Percentiles rank a stretch among this genome's conserved stretches.
Evolutionary conservation across 2,113 vertebrate genomes (phyloP).

Genomic region (Chaetorhynchus papuensis): DNA sequence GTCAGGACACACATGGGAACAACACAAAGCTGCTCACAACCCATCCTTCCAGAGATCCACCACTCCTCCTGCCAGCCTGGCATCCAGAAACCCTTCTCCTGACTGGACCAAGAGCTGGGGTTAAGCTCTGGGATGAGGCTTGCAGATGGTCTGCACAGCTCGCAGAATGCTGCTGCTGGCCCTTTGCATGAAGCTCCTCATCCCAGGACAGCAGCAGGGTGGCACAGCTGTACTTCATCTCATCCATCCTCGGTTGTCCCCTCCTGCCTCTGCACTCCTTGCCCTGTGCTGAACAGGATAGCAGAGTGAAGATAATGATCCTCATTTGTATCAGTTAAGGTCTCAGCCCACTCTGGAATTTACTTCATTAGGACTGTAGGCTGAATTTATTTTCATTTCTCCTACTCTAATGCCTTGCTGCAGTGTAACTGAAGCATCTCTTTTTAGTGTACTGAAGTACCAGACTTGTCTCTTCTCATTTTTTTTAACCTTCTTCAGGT

Average conservation of each 20-base stretch:
- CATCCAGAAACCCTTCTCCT: background rate
- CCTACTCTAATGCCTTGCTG: constrained; percentile 2
- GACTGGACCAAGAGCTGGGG: background rate
- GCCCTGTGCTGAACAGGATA: constrained; percentile 54
- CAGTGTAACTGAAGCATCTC: constrained; percentile 37
- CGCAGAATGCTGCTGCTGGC: background rate
- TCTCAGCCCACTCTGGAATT: constrained; percentile 66
- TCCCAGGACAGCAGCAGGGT: background rate
- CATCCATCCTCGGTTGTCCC: background rate
- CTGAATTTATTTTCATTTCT: constrained; percentile 73
- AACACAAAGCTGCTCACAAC: background rate
- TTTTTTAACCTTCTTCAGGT: background rate
- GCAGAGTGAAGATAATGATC: constrained; percentile 65
- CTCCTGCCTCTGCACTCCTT: constrained; percentile 5
- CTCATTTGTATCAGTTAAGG: constrained; percentile 75
- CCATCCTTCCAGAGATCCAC: background rate
- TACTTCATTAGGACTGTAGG: constrained; percentile 64
- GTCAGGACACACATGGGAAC: background rate
- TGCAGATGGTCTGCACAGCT: background rate
- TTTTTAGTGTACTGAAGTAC: background rate
- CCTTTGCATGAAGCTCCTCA: background rate
- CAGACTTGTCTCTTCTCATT: constrained; percentile 28
- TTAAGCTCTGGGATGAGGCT: background rate
- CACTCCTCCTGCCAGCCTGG: background rate
- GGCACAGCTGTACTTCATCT: constrained; percentile 24